A percentile compares a stretch with the other conserved stretches of the same genome.
Conservation (phyloP, 1,140 invertebrate species). For the Zaprionus kolodkinae region DNA sequence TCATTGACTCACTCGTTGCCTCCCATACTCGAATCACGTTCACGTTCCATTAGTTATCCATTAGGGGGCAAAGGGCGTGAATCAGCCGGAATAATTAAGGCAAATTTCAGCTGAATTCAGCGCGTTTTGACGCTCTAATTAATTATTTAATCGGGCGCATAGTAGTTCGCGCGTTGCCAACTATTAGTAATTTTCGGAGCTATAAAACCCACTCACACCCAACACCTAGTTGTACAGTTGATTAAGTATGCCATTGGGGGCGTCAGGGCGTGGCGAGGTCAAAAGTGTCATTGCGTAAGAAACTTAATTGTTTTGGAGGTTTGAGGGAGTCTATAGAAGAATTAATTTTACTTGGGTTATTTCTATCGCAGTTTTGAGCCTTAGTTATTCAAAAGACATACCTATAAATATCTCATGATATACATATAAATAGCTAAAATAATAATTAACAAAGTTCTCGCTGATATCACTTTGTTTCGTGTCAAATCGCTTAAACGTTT, state of each 20-base stretch:
- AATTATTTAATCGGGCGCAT: slow-evolving; percentile 1
- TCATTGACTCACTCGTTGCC: neutral
- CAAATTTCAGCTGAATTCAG: neutral
- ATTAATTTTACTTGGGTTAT: no score
- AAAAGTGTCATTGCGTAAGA: slow-evolving; percentile 1
- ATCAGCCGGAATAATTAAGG: slow-evolving; percentile 4
- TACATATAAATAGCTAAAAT: no score
- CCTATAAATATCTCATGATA: no score
- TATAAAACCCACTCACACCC: neutral
- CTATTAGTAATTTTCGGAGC: neutral
- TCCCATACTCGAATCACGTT: neutral
- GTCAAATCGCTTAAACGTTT: neutral
- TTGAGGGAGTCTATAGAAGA: neutral
- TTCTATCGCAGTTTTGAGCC: no score
- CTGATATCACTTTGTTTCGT: no score
- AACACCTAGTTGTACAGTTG: neutral
- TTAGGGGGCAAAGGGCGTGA: neutral
- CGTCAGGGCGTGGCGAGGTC: neutral
- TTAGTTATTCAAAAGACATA: no score
- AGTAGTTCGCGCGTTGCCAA: neutral
- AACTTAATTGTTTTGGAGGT: neutral
- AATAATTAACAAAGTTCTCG: no score
- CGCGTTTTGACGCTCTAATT: neutral
- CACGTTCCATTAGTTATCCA: neutral
- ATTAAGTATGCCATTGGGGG: neutral